These are phyloP conservation scores for Andinoacara biseriatus DNA, from an alignment of 2,113 vertebrate species.

Conservation along the genomic window DNA sequence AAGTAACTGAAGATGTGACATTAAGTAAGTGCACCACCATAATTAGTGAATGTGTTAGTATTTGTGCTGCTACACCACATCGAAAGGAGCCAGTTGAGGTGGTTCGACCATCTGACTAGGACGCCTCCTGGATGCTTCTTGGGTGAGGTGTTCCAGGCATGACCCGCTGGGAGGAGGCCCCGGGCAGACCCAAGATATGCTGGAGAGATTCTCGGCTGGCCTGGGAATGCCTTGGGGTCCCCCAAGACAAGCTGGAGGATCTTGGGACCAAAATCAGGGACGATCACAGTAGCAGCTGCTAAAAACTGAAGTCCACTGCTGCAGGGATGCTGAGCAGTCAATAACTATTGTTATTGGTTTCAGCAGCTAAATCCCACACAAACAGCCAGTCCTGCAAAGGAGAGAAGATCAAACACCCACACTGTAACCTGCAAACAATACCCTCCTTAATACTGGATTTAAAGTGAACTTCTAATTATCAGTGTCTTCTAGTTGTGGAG, in stretches of 20 bases:
- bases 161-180: too few relatives aligned
- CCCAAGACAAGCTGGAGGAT: too few relatives aligned
- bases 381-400: background rate
- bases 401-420: slow-evolving; percentile 6
- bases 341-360: slow-evolving; percentile 48
- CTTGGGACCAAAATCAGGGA: background rate
- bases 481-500: background rate
- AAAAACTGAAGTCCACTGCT: slow-evolving; percentile 14
- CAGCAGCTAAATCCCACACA: slow-evolving; percentile 34
- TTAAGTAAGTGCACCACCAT: background rate
- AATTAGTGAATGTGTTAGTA: background rate
- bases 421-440: slow-evolving; percentile 3
- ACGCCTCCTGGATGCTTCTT: too few relatives aligned
- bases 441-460: background rate
- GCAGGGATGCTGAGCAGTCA: slow-evolving; percentile 2
- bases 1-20: background rate
- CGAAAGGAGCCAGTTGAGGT: too few relatives aligned
- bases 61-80: too few relatives aligned
- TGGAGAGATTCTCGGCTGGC: too few relatives aligned
- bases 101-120: too few relatives aligned
- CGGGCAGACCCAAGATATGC: too few relatives aligned
- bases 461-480: background rate
- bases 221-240: too few relatives aligned
- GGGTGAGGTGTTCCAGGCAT: too few relatives aligned
- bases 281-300: background rate